A percentile compares a stretch with the other conserved stretches of the same genome.
These are phyloP conservation scores for Ophioderma brevispina DNA, from an alignment of 35 echinoderm and acorn worm species.

Conservation along the genomic window DNA sequence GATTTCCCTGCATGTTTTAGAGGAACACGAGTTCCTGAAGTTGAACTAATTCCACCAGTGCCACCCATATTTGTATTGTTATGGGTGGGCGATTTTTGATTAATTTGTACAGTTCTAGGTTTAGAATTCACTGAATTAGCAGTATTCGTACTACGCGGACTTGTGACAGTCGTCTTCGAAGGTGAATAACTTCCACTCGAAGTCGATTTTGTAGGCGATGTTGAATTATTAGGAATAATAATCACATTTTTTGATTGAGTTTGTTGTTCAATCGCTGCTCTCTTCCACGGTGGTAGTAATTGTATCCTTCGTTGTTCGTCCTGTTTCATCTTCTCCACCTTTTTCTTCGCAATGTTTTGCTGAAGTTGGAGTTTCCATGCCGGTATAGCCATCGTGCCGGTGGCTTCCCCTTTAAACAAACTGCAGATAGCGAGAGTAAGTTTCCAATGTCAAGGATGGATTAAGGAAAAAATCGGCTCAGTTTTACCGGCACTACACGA, in stretches of 20 bases:
- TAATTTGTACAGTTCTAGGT: background rate
- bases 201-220: background rate
- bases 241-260: slow-evolving; percentile 76
- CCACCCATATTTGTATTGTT: too few relatives aligned
- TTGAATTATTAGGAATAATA: slow-evolving; percentile 51
- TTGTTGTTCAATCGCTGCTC: slow-evolving; percentile 56
- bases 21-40: background rate
- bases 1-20: background rate
- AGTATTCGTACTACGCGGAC: background rate
- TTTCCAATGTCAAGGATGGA: background rate
- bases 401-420: slow-evolving; percentile 5
- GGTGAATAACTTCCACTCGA: background rate
- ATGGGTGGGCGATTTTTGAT: background rate
- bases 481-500: background rate
- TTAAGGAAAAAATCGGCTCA: background rate
- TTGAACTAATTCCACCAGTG: background rate
- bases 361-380: slow-evolving; percentile 79
- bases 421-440: background rate
- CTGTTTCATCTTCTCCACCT: slow-evolving; percentile 52
- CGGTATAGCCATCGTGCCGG: slow-evolving; percentile 46
- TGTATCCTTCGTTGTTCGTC: slow-evolving; percentile 58
- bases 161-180: background rate
- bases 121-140: background rate
- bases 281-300: slow-evolving; percentile 78
- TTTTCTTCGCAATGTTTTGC: slow-evolving; percentile 63